Evolutionary conservation across 2,113 vertebrate species (phyloP), one percentile per base, ranked within the genome.

Genomic region (Cyprinodon variegatus): DNA sequence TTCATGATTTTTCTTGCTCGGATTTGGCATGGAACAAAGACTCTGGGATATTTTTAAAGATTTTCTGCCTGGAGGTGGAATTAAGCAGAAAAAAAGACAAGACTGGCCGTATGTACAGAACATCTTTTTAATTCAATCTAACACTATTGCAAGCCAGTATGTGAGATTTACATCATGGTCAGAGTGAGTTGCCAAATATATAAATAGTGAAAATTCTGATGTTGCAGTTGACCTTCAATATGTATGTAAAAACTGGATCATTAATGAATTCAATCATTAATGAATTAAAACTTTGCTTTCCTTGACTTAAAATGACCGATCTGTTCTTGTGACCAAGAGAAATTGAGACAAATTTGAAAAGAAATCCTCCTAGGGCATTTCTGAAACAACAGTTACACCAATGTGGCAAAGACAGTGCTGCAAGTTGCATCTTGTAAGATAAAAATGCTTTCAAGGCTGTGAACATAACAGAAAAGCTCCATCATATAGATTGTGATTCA

Each of bases 371-470:
- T 38, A 38, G 37, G 64, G 12, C 46, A 9, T 22, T 82, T 61
- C n/a, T 4, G 14, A 66, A 63, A 65, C n/a, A 65, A n/a, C 17
- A 43, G 20, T 65, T 20, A 65, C 17, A 39, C 17, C 38, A 64
- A 17, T 39, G 39, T 38, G 22, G 14, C n/a, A 66, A 13, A 53
- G 39, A 66, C 29, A 66, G 29, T 11, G 41, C 12, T 66, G 12
- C n/a, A 8, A 66, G 41, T 12, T 29, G 43, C n/a, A n/a, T 66
- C n/a, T 36, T 66, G 40, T 14, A 43, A 61, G 37, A 65, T 41
- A 61, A 63, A 75, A 61, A 43, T 62, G 48, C 38, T 71, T 12
- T 60, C n/a, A 61, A 39, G 43, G 63, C 53, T 61, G 62, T 2
- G 48, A 9, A 74, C 62, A 48, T 50, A 59, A 53, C 61, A 60